Evolutionary conservation across 2,888 invertebrate genomes (phyloP).

Genomic region (Mayetiola destructor): DNA sequence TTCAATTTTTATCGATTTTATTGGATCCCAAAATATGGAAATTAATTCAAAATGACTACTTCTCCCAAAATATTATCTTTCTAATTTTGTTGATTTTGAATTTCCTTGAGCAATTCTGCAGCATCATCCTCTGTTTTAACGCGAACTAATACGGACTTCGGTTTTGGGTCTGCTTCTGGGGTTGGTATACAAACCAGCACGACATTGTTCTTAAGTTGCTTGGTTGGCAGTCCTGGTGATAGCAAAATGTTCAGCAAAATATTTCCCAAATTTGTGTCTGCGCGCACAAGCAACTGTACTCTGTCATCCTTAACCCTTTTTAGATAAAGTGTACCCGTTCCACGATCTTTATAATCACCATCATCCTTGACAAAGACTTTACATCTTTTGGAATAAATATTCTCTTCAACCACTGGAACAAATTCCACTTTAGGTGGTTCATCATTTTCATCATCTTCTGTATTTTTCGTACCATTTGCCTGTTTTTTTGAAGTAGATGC

Average conservation of each 20-base stretch:
- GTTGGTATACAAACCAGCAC: slow-evolving; percentile 77
- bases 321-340: slow-evolving; percentile 82
- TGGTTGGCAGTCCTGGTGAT: slow-evolving; percentile 50
- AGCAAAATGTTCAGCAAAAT: slow-evolving; percentile 75
- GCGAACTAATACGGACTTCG: slow-evolving; percentile 63
- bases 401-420: slow-evolving; percentile 73
- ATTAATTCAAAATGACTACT: too few relatives aligned
- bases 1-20: not conserved
- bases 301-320: slow-evolving; percentile 66
- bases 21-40: slow-evolving; percentile 13
- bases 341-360: slow-evolving; percentile 62
- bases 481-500: slow-evolving; percentile 36
- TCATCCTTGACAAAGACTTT: slow-evolving; percentile 84
- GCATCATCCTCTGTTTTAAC: slow-evolving; percentile 81
- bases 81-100: slow-evolving; percentile 45
- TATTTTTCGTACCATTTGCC: slow-evolving; percentile 35
- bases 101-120: slow-evolving; percentile 53
- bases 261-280: slow-evolving; percentile 78
- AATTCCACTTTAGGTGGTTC: slow-evolving; percentile 78
- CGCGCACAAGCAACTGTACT: slow-evolving; percentile 73
- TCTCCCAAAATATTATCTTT: too few relatives aligned
- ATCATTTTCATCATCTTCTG: slow-evolving; percentile 57
- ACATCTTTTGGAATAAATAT: slow-evolving; percentile 69
- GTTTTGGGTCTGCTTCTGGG: slow-evolving; percentile 58
- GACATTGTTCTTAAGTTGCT: slow-evolving; percentile 75